phyloP scores from a whole-genome alignment of 2,113 vertebrate genomes.

The Toxostoma redivivum region DNA sequence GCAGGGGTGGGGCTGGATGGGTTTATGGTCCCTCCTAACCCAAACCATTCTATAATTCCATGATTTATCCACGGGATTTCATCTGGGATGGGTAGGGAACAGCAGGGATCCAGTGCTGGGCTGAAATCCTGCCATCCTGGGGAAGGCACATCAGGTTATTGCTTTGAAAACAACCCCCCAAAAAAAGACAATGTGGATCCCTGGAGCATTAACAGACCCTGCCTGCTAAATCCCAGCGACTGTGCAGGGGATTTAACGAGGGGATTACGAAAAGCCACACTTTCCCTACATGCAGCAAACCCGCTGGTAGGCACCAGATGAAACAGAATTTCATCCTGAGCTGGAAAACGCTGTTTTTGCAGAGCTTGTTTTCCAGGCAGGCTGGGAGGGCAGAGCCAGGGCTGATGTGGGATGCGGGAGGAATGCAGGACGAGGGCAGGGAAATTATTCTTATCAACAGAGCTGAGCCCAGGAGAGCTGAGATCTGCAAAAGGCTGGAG shows the following conservation, averaged over 20 bases:
- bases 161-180: not conserved
- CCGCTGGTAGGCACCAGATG: not conserved
- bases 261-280: slow-evolving; percentile 38
- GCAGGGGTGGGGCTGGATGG: not conserved
- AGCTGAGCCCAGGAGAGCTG: not conserved
- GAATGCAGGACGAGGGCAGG: not conserved
- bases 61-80: rapidly evolving
- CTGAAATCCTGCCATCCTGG: not conserved
- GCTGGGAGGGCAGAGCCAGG: not conserved
- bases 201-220: not conserved
- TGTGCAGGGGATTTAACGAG: not conserved
- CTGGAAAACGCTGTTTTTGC: not conserved
- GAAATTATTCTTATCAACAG: not conserved
- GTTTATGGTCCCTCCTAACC: not conserved
- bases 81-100: not conserved
- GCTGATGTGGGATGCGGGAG: not conserved
- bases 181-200: not conserved
- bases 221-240: slow-evolving; percentile 46
- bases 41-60: not conserved
- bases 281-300: not conserved
- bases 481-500: not conserved
- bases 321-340: not conserved
- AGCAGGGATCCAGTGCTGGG: rapidly evolving
- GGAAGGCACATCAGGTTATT: not conserved
- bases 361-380: not conserved